These are phyloP conservation scores for Dryobotodes eremita DNA, from an alignment of 2,888 invertebrate genomes.

Conservation along the genomic window DNA sequence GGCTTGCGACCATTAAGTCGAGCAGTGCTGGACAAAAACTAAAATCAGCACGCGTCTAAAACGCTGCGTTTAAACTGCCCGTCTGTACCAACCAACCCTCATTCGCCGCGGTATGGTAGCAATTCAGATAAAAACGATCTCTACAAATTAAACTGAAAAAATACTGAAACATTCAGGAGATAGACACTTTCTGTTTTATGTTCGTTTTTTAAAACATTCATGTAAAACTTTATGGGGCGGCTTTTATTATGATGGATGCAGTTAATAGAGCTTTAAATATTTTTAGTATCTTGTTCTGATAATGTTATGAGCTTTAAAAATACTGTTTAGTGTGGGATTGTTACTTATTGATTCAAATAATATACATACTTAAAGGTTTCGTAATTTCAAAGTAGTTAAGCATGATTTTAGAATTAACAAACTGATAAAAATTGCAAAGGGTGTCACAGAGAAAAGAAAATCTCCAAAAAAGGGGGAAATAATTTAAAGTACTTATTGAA, in stretches of 20 bases:
- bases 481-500: not conserved
- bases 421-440: not conserved
- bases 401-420: not conserved
- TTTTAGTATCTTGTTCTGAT: conserved; percentile 54
- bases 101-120: conserved; percentile 85
- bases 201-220: conserved; percentile 61
- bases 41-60: not conserved
- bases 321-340: conserved; percentile 33
- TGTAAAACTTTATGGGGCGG: conserved; percentile 63
- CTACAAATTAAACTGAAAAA: conserved; percentile 88
- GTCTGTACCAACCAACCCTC: conserved; percentile 74
- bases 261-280: conserved; percentile 56
- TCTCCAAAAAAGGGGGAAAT: not conserved
- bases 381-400: not conserved
- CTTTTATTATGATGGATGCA: conserved; percentile 67
- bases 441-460: too few species aligned
- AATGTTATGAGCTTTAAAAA: conserved; percentile 42
- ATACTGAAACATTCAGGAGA: conserved; percentile 65
- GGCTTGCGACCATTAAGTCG: not conserved
- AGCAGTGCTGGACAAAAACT: accelerated
- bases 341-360: conserved; percentile 10
- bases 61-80: conserved; percentile 64
- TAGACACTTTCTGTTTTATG: conserved; percentile 66
- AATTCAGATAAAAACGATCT: conserved; percentile 88
- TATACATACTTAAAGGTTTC: not conserved